Base-by-base conservation (phyloP, 2,113 vertebrate species). In the Peromyscus maniculatus region DNA sequence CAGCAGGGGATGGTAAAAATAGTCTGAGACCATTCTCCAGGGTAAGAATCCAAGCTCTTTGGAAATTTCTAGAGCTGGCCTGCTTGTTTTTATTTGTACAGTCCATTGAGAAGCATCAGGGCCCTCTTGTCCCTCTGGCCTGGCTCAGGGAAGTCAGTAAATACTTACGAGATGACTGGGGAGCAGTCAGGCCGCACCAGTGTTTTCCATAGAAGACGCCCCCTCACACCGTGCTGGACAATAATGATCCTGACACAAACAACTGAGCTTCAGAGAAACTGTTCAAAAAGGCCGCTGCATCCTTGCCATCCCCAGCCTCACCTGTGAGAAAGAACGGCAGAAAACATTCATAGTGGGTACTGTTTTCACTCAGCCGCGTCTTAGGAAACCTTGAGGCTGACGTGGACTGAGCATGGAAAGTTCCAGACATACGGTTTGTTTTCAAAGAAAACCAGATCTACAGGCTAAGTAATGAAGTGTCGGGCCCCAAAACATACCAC, bases 321-420 rank as follows among this genome's bases (percentile, higher is more conserved):
- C 91, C 31, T 12, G 75, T 79, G 84, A 97, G 91, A 94, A 92
- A 95, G 59, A 97, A 94, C 57, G 75, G 52, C 83, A 82, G 84
- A 78, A 86, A 93, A 39, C 83, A 72, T 46, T 95, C 95, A 95
- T 94, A 92, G 11, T 28, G 46, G 93, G 97, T 96, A 88, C 71
- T 97, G 79, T 95, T 98, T 98, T 98, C 67, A 97, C 96, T 96
- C 97, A 97, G 31, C 89, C 88, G 0, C 17, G 87, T 97, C 96
- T 98, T 79, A 36, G 7, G 93, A 93, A 31, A 91, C 88, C 97
- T 97, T 98, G 98, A 98, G 94, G 88, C 96, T 92, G 93, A 97
- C 94, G 87, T 95, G 90, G 43, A 93, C 57, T 92, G 84, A 93
- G 97, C 87, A 55, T 64, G 97, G 97, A 96, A 96, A 89, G 46